These are phyloP conservation scores for Molothrus aeneus DNA, from an alignment of 2,797 vertebrate genomes.

Conservation along the genomic window DNA sequence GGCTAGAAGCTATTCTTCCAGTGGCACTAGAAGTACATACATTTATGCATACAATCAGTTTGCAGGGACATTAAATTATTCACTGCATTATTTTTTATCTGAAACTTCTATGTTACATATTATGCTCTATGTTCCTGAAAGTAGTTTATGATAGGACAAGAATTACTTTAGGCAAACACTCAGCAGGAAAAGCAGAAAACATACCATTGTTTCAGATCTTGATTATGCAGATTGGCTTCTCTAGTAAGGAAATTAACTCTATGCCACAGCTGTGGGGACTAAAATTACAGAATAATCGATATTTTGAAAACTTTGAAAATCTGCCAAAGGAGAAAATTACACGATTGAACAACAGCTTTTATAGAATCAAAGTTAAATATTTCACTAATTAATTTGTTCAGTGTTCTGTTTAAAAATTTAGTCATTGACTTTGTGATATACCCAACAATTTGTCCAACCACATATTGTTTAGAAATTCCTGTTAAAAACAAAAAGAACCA, in stretches of 20 bases:
- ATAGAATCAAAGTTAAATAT: constrained; percentile 57
- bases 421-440: neutral
- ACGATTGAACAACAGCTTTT: constrained; percentile 63
- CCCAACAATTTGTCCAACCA: neutral
- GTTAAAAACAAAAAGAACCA: neutral
- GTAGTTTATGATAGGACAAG: neutral
- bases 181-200: neutral
- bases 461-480: neutral
- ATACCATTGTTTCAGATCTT: constrained; percentile 64
- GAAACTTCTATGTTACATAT: neutral
- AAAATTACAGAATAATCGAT: constrained; percentile 70
- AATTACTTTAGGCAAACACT: constrained; percentile 34
- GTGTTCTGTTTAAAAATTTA: neutral
- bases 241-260: constrained; percentile 70
- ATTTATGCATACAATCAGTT: neutral
- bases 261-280: constrained; percentile 68
- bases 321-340: constrained; percentile 77
- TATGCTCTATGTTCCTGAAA: neutral
- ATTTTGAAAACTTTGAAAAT: constrained; percentile 78
- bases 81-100: neutral
- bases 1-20: neutral
- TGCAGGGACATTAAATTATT: neutral
- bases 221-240: constrained; percentile 72
- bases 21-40: neutral
- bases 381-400: constrained; percentile 53